Evolutionary conservation across 1,140 invertebrate genomes (phyloP).

Genomic region (Oryzaephilus surinamensis): DNA sequence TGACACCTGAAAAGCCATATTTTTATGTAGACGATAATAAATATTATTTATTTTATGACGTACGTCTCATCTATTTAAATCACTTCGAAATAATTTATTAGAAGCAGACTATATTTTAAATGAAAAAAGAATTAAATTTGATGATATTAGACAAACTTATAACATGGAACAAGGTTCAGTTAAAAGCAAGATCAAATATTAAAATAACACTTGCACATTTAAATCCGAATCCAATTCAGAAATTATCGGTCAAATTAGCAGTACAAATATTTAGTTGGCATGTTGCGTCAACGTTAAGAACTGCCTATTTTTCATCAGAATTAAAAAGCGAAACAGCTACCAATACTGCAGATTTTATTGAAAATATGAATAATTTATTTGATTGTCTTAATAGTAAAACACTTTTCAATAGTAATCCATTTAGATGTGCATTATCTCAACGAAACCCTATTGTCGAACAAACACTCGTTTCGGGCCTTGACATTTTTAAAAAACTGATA

Average conservation of each 20-base stretch:
- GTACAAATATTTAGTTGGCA: slow-evolving; percentile 19
- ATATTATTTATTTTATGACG: slow-evolving; percentile 10
- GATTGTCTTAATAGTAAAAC: slow-evolving; percentile 10
- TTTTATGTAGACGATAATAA: slow-evolving; percentile 9
- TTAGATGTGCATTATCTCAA: slow-evolving; percentile 3
- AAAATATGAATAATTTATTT: slow-evolving; percentile 22
- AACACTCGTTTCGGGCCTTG: too few relatives aligned
- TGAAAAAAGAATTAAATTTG: slow-evolving; percentile 9
- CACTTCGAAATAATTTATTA: slow-evolving; percentile 16
- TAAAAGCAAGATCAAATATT: slow-evolving; percentile 8
- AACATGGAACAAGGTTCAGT: slow-evolving; percentile 12
- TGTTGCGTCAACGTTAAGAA: slow-evolving; percentile 16
- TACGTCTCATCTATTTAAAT: slow-evolving; percentile 14
- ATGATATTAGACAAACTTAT: slow-evolving; percentile 11
- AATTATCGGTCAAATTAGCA: slow-evolving; percentile 19
- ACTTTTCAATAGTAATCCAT: slow-evolving; percentile 10
- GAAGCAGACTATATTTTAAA: too few relatives aligned
- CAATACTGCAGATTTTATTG: too few relatives aligned
- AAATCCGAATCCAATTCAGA: slow-evolving; percentile 22
- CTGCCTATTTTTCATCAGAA: slow-evolving; percentile 14
- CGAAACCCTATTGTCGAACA: too few relatives aligned
- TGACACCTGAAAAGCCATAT: slow-evolving; percentile 10
- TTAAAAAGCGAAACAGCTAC: slow-evolving; percentile 13
- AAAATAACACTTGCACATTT: slow-evolving; percentile 22
- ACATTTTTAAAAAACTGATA: too few relatives aligned